Evolutionary conservation across 2,888 invertebrate genomes (phyloP), one percentile per base, ranked within the genome.

Genomic region (Hydroisotoma schaefferi): DNA sequence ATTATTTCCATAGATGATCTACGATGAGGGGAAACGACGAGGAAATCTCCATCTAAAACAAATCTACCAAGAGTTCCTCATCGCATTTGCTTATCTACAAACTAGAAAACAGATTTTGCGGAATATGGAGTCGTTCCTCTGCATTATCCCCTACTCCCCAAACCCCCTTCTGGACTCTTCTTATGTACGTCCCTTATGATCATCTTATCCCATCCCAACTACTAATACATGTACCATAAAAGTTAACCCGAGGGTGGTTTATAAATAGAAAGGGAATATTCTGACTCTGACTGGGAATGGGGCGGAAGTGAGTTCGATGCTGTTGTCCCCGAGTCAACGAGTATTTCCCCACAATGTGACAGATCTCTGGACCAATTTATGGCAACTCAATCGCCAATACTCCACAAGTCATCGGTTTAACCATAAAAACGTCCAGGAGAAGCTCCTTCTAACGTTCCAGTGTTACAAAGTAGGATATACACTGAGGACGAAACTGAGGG

Each of bases 271-370:
- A 29, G 55, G 53, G 29, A 51, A 55, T 37, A 53, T 51, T 15
- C 57, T 68, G 5, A 55, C 61, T 27, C 27, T 63, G 8, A 55
- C 43, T 3, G 51, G 58, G 58, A 72, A 55, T 61, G 37, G 59
- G 40, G 56, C 59, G 0, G 64, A 63, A 48, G 67, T 68, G 15
- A 59, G 86, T 25, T 89, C 88, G 77, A 90, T 90, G 84, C 80
- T 92, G 51, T 78, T 91, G 55, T 87, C 90, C 2, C 90, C 90
- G 1, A 85, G 89, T 58, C 90, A 91, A 77, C 82, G 91, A 64
- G 82, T 91, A 48, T 83, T 87, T n/a, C 89, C 71, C 29, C 71
- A 71, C 47, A 69, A 66, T 56, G 65, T 71, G 12, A 65, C 69
- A 2, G 71, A 71, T 26, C 59, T 67, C 2, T 71, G 71, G 71